Base-by-base conservation (phyloP, 2,797 vertebrate genomes). In the Pelobates cultripes region DNA sequence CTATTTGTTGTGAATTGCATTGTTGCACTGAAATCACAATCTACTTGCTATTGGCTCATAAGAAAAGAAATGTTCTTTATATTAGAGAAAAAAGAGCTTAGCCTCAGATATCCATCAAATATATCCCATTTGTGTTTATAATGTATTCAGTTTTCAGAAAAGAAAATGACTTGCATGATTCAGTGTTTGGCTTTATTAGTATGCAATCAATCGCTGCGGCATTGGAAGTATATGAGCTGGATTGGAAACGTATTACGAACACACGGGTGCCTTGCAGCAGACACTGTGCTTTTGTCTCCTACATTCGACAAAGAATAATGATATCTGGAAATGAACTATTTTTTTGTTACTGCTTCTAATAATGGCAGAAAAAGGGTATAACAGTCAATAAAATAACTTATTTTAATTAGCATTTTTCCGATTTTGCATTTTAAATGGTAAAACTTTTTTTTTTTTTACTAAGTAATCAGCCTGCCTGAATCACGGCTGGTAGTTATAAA, bases 141-240 rank as follows among this genome's bases (percentile, higher is more conserved):
- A 79, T 67, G 9, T 60, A 66, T 41, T 79, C 43, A 42, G 28
- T 42, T 72, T 47, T 79, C n/a, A 70, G 51, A 60, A 78, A 28
- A 79, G 57, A 79, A 72, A 79, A 79, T 79, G 42, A 42, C 77
- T 71, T 61, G 44, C 60, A 72, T 43, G 61, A 55, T 79, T 55
- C 78, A 42, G 45, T 51, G 68, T 44, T 71, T 7, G 66, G 15
- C 43, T 70, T 63, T 79, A 79, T 79, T 79, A 79, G 69, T 3
- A 79, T 79, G 43, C 77, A 66, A 79, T 79, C 43, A 79, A 43
- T 79, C 61, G 14, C 70, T 51, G 28, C 45, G 12, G 78, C 44
- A 73, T 28, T 45, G 12, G 63, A 28, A 80, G 70, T 44, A n/a
- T 44, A 67, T 14, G 44, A 66, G 78, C 70, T 51, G 44, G 17